Percentiles rank a stretch among this genome's conserved stretches.
Conservation (phyloP, 2,113 vertebrate species). For the Chloropsis cyanopogon region DNA sequence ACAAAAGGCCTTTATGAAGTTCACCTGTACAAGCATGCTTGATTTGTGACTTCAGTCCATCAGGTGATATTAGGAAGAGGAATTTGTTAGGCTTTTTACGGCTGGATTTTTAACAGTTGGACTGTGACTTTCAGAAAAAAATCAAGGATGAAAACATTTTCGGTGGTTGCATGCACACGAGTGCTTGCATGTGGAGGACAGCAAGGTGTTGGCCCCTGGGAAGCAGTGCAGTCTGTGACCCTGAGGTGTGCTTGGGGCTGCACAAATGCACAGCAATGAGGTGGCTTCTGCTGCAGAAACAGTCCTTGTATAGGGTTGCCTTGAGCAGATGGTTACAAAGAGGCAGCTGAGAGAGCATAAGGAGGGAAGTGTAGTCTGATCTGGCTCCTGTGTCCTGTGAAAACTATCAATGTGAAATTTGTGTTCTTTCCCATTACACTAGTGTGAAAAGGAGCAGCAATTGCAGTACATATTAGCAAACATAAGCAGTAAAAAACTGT, state of each 20-base stretch:
- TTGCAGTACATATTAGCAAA: neutral
- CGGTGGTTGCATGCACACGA: rapidly evolving
- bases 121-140: neutral
- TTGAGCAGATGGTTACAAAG: conserved; percentile 7
- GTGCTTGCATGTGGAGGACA: neutral
- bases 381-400: neutral
- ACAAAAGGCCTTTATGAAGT: neutral
- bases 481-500: neutral
- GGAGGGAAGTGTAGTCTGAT: neutral
- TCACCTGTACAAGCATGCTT: neutral
- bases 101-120: neutral
- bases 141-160: neutral
- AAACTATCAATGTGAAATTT: conserved; percentile 41
- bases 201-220: neutral
- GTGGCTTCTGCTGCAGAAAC: neutral
- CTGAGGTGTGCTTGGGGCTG: neutral
- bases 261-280: neutral
- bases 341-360: conserved; percentile 42
- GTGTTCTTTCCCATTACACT: neutral
- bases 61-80: neutral
- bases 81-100: neutral
- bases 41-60: neutral
- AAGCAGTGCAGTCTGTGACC: neutral
- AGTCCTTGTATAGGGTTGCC: neutral
- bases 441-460: neutral